A percentile compares a stretch with the other conserved stretches of the same genome.
phyloP scores from a whole-genome alignment of 2,113 vertebrate genomes.

The Ivindomyrus marchei region DNA sequence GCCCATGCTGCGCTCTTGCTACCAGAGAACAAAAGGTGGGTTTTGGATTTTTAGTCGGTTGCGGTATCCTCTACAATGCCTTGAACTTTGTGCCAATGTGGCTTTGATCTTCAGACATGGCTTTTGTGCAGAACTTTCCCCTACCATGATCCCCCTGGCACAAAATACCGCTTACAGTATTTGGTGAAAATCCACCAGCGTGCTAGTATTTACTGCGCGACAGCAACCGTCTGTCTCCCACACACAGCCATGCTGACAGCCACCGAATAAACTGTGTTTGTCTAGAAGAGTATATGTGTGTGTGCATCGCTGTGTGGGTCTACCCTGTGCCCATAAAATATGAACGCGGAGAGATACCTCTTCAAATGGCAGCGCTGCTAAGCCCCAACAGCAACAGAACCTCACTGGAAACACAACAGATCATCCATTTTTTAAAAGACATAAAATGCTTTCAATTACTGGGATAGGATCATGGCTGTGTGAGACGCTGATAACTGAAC shows the following conservation, averaged over 20 bases:
- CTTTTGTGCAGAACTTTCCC: not conserved
- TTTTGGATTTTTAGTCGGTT: slow-evolving; percentile 24
- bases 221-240: not conserved
- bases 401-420: slow-evolving; percentile 15
- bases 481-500: slow-evolving; percentile 14
- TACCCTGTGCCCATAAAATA: not conserved
- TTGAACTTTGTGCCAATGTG: not conserved
- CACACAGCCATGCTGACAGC: not conserved
- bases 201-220: not conserved
- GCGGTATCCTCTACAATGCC: slow-evolving; percentile 8
- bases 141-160: not conserved
- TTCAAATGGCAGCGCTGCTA: slow-evolving; percentile 11
- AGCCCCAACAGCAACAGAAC: not conserved
- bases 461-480: slow-evolving; percentile 26
- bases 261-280: not conserved
- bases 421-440: slow-evolving; percentile 32
- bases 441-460: slow-evolving; percentile 38
- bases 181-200: not conserved
- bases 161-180: not conserved
- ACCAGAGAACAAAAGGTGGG: slow-evolving; percentile 23
- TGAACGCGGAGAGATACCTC: slow-evolving; percentile 20
- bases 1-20: not conserved
- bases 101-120: not conserved
- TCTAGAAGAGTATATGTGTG: not conserved
- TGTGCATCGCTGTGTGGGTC: not conserved